Evolutionary conservation across 1,140 invertebrate species (phyloP).

Genomic region (Pseudomyrmex flavicornis): DNA sequence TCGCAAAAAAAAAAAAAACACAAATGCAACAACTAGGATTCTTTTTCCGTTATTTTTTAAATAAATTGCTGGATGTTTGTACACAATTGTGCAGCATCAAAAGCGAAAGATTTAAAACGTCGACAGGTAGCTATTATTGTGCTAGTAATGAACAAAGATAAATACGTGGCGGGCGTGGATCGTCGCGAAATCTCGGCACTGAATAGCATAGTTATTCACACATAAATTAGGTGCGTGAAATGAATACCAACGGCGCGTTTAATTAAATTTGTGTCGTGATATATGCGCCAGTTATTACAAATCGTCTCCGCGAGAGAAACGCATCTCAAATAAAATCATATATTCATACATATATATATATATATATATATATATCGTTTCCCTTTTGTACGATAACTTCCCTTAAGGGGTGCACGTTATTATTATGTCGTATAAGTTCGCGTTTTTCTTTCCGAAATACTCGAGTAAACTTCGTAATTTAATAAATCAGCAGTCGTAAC

Average conservation of each 20-base stretch:
- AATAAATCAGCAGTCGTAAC: slow-evolving; percentile 54
- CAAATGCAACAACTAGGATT: background rate
- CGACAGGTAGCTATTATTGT: slow-evolving; percentile 49
- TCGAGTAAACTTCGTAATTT: slow-evolving; percentile 46
- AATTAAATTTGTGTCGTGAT: slow-evolving; percentile 85
- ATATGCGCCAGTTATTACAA: slow-evolving; percentile 83
- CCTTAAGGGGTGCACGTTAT: background rate
- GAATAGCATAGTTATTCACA: slow-evolving; percentile 81
- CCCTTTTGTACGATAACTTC: slow-evolving; percentile 12
- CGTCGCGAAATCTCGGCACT: slow-evolving; percentile 75
- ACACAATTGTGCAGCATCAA: slow-evolving; percentile 2
- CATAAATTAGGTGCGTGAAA: slow-evolving; percentile 83
- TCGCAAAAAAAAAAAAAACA: background rate
- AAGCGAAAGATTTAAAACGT: slow-evolving; percentile 36
- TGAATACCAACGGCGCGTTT: slow-evolving; percentile 83
- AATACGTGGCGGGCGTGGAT: slow-evolving; percentile 61
- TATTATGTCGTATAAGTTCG: background rate
- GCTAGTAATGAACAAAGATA: slow-evolving; percentile 67
- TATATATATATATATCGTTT: slow-evolving; percentile 10
- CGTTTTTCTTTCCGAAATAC: slow-evolving; percentile 31
- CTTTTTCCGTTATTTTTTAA: slow-evolving; percentile 15
- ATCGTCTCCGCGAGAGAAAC: slow-evolving; percentile 71
- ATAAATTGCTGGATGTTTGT: slow-evolving; percentile 6
- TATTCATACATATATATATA: slow-evolving; percentile 74
- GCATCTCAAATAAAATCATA: slow-evolving; percentile 70